Evolutionary conservation across 2,113 vertebrate genomes (phyloP), one percentile per base, ranked within the genome.

Genomic region (Dolichotis patagonum): DNA sequence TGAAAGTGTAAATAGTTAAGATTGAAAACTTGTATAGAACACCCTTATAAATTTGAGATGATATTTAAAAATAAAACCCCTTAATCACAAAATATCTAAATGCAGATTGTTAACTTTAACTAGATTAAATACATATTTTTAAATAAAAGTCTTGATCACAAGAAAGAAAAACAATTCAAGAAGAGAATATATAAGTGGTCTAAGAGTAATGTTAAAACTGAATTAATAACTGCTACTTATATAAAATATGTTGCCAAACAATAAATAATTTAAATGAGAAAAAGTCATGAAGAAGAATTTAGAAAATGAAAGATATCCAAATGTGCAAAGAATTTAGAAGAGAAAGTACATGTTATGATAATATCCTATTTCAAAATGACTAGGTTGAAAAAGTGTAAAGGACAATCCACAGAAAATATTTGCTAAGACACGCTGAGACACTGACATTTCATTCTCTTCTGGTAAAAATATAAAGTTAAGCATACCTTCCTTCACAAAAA

Each of bases 1-100:
- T 84, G 93, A 96, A 90, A 90, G 19, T 85, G 26, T 30, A 90
- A 87, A 77, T n/a, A 7, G 56, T 56, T 92, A 93, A 41, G 16
- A 43, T 67, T 30, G 75, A 46, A 71, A 78, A 32, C 14, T 78
- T 78, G 1, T 78, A 19, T 7, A 52, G 46, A 78, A 52, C 28
- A 65, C 41, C 1, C 54, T 87, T 58, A 92, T 35, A 60, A 80
- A 5, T 32, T 75, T 85, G 58, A 89, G 19, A 82, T 67, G 3
- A 65, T n/a, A 26, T n/a, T 43, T 13, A 7, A 54, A 60, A 87
- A 63, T 30, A 87, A 60, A 3, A 69, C 38, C 4, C 16, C 56
- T 94, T 4, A 63, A 28, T 80, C 71, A 91, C 3, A 67, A 92
- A 38, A 1, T 16, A 85, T 11, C 12, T 8, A 65, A 20, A 88